Conservation (phyloP, 2,113 vertebrate species). For the Cygnus atratus region DNA sequence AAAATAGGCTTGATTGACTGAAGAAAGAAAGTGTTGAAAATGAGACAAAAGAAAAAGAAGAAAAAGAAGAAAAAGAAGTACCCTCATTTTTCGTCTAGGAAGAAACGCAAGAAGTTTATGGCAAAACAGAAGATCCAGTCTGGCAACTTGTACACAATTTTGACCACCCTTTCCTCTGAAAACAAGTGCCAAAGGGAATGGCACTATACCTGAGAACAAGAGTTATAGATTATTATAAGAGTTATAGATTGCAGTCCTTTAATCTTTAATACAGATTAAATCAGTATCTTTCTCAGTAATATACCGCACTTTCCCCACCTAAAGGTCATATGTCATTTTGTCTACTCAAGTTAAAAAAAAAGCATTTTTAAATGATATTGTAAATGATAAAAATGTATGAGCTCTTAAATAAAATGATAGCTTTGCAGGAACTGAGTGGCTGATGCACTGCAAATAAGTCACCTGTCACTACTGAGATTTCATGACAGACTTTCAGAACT, state of each 20-base stretch:
- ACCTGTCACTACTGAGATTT: not conserved
- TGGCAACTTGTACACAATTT: not conserved
- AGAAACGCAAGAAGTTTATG: not conserved
- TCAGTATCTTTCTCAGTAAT: not conserved
- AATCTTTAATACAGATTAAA: not conserved
- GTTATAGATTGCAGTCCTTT: not conserved
- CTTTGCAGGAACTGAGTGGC: not conserved
- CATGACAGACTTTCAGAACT: not conserved
- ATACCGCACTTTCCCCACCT: not conserved
- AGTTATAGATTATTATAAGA: not conserved
- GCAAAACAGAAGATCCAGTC: not conserved
- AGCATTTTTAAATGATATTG: not conserved
- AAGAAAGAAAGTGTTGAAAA: not conserved
- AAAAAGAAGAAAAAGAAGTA: not conserved
- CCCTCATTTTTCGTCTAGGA: not conserved
- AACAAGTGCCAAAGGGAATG: not conserved
- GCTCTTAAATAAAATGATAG: not conserved
- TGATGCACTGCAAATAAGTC: not conserved
- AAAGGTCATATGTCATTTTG: not conserved
- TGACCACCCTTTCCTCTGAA: not conserved
- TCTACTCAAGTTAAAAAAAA: not conserved
- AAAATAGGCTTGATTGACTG: not conserved
- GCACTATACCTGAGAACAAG: not conserved
- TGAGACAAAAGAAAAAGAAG: not conserved
- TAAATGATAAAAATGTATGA: not conserved